These are phyloP conservation scores for Trichacis sp. DNA, from an alignment of 2,888 invertebrate genomes.

Conservation along the genomic window DNA sequence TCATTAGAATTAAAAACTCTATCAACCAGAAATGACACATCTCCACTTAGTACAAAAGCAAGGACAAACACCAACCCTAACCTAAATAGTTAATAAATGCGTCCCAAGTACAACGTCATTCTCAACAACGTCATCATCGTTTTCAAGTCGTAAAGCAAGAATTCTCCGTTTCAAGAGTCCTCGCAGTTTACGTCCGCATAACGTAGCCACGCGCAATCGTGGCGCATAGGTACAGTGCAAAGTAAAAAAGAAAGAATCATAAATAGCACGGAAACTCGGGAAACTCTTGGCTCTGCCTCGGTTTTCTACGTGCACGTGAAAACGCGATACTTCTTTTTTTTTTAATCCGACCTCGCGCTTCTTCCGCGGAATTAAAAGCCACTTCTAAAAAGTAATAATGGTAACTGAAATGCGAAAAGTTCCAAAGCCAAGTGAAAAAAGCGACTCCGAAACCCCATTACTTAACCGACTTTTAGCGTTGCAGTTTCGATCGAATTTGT, in stretches of 20 bases:
- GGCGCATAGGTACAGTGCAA: slow-evolving; percentile 15
- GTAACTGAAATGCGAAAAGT: neutral
- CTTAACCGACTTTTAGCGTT: neutral
- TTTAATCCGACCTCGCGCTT: neutral
- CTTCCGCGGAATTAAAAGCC: slow-evolving; percentile 5
- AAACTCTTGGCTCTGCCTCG: slow-evolving; percentile 23
- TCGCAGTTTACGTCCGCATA: slow-evolving; percentile 27
- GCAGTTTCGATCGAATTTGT: neutral
- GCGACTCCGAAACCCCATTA: neutral
- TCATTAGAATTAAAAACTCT: too few species aligned
- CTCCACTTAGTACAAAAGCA: too few species aligned
- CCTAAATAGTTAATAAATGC: too few species aligned
- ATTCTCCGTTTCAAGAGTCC: slow-evolving; percentile 31
- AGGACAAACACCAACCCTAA: too few species aligned
- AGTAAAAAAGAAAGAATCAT: slow-evolving; percentile 36
- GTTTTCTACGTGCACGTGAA: slow-evolving; percentile 12
- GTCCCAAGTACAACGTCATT: too few species aligned
- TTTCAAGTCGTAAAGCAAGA: slow-evolving; percentile 35
- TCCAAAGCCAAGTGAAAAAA: neutral
- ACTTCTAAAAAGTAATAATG: neutral
- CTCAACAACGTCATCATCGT: slow-evolving; percentile 23
- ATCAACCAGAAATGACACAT: too few species aligned
- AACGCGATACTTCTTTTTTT: slow-evolving; percentile 3
- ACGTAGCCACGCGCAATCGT: slow-evolving; percentile 23
- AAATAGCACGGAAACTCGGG: slow-evolving; percentile 29